These are phyloP conservation scores for Ageneiosus marmoratus DNA, from an alignment of 2,113 vertebrate genomes.

Conservation along the genomic window DNA sequence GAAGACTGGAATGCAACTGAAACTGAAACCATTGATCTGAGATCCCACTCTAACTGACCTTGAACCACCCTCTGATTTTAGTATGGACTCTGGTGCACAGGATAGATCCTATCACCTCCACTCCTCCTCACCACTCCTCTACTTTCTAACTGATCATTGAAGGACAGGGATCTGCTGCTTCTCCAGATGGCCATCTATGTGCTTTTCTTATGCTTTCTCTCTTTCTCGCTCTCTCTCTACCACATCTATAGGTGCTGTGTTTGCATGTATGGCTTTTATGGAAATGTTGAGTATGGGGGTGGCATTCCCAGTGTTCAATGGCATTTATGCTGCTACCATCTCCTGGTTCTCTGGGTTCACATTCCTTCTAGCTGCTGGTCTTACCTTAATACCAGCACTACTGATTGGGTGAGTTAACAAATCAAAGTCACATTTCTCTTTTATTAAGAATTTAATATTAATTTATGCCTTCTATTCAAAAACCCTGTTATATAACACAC, in stretches of 20 bases:
- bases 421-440: not conserved
- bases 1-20: too few relatives aligned
- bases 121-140: not conserved
- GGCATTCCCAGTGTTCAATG: slow-evolving; percentile 70
- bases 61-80: too few relatives aligned
- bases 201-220: too few relatives aligned
- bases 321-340: slow-evolving; percentile 78
- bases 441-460: not conserved
- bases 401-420: slow-evolving; percentile 52
- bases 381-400: slow-evolving; percentile 71
- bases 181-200: not conserved
- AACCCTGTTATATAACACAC: not conserved
- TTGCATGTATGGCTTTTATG: slow-evolving; percentile 81
- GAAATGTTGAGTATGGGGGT: slow-evolving; percentile 72
- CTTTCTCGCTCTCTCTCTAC: not conserved
- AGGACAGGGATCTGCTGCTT: not conserved
- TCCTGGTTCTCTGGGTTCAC: slow-evolving; percentile 80
- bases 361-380: slow-evolving; percentile 75
- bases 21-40: too few relatives aligned
- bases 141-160: not conserved
- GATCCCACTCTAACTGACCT: too few relatives aligned
- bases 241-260: slow-evolving; percentile 70
- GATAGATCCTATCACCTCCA: not conserved
- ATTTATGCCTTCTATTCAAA: not conserved
- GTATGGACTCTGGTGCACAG: not conserved